A percentile compares a stretch with the other conserved stretches of the same genome.
phyloP scores from a whole-genome alignment of 1,140 invertebrate species.

The Vanessa atalanta region DNA sequence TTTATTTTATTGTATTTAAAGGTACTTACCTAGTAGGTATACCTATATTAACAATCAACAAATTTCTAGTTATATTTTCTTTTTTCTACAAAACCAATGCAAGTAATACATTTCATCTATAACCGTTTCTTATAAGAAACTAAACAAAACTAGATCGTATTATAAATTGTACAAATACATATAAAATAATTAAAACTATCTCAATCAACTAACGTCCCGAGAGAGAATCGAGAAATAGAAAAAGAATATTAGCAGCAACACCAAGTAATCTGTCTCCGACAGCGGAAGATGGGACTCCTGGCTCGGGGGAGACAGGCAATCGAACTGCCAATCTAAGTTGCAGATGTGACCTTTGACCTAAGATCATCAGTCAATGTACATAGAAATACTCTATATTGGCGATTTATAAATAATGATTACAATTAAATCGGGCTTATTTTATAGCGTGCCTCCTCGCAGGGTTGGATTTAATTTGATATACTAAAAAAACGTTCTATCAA shows the following conservation, averaged over 20 bases:
- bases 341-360: constrained; percentile 60
- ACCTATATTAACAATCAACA: no score
- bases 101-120: no score
- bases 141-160: not conserved
- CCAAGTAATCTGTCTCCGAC: constrained; percentile 59
- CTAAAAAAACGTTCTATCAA: no score
- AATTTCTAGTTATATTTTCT: no score
- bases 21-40: no score
- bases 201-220: constrained; percentile 46
- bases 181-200: constrained; percentile 31
- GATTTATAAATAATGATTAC: no score
- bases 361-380: constrained; percentile 45
- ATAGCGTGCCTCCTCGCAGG: no score
- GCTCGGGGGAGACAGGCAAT: constrained; percentile 42
- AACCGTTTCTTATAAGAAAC: no score
- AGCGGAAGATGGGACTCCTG: constrained; percentile 36
- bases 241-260: constrained; percentile 56
- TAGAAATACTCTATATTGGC: not conserved
- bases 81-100: no score
- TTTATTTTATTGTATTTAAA: no score
- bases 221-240: constrained; percentile 39
- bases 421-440: no score
- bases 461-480: no score
- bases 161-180: not conserved
- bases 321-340: constrained; percentile 62